Percentiles rank a stretch among this genome's conserved stretches.
phyloP scores from a whole-genome alignment of 2,113 vertebrate species.

The Bombycilla garrulus region DNA sequence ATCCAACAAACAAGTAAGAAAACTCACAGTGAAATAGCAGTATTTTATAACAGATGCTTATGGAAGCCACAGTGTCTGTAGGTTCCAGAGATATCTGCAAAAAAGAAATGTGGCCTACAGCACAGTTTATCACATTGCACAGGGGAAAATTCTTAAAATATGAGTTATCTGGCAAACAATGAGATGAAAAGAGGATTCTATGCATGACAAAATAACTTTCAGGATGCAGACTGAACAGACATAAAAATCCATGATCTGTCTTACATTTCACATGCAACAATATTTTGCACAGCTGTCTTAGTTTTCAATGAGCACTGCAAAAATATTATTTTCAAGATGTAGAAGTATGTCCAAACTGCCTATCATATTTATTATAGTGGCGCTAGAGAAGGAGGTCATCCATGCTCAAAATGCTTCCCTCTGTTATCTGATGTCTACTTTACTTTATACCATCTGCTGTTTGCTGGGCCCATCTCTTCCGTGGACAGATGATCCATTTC shows the following conservation, averaged over 20 bases:
- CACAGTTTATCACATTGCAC: neutral
- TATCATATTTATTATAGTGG: neutral
- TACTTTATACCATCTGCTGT: neutral
- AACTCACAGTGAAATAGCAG: neutral
- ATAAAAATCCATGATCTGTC: neutral
- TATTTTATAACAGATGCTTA: constrained; percentile 23
- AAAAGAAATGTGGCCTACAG: neutral
- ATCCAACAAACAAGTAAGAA: neutral
- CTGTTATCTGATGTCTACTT: neutral
- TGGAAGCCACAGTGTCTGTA: neutral
- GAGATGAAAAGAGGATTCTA: constrained; percentile 51
- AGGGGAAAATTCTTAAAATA: constrained; percentile 54
- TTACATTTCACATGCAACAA: neutral
- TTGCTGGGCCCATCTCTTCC: neutral
- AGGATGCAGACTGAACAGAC: constrained; percentile 36
- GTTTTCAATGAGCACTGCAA: neutral
- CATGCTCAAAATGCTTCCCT: neutral
- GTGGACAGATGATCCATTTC: constrained; percentile 16
- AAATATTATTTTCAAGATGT: constrained; percentile 27
- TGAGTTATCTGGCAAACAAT: constrained; percentile 47
- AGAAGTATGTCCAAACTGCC: neutral
- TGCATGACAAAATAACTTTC: constrained; percentile 61
- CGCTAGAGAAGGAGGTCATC: neutral
- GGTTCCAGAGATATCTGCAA: neutral
- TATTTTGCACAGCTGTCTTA: neutral